Conservation (phyloP, 1,140 invertebrate genomes). For the Halyomorpha halys region DNA sequence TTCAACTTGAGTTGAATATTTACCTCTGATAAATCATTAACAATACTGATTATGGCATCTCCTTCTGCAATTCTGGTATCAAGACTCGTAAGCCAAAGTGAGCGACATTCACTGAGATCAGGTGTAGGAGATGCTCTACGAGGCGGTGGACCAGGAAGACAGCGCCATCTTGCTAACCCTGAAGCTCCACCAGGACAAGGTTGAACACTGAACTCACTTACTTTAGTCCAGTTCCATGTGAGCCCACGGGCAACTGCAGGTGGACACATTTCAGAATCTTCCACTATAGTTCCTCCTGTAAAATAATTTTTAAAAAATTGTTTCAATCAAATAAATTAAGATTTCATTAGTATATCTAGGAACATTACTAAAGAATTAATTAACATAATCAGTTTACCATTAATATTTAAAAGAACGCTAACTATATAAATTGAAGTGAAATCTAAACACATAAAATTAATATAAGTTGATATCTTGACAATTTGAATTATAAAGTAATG, state of each 20-base stretch:
- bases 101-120: constrained; percentile 82
- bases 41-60: constrained; percentile 65
- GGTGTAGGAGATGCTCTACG: constrained; percentile 66
- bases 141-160: constrained; percentile 38
- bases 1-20: background rate
- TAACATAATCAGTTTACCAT: too few relatives aligned
- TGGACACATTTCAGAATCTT: constrained; percentile 42
- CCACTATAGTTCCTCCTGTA: constrained; percentile 8
- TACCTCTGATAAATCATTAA: constrained; percentile 65
- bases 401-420: too few relatives aligned
- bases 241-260: constrained; percentile 62
- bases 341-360: too few relatives aligned
- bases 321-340: too few relatives aligned
- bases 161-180: constrained; percentile 73
- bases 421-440: too few relatives aligned
- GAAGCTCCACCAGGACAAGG: constrained; percentile 80
- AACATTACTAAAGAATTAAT: too few relatives aligned
- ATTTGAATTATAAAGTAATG: too few relatives aligned
- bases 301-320: background rate
- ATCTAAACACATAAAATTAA: too few relatives aligned
- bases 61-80: constrained; percentile 65
- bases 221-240: constrained; percentile 78
- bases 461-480: too few relatives aligned
- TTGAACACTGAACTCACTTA: constrained; percentile 60
- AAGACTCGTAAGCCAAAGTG: constrained; percentile 75